Evolutionary conservation across 1,140 invertebrate genomes (phyloP).

Genomic region (Amphibalanus amphitrite): DNA sequence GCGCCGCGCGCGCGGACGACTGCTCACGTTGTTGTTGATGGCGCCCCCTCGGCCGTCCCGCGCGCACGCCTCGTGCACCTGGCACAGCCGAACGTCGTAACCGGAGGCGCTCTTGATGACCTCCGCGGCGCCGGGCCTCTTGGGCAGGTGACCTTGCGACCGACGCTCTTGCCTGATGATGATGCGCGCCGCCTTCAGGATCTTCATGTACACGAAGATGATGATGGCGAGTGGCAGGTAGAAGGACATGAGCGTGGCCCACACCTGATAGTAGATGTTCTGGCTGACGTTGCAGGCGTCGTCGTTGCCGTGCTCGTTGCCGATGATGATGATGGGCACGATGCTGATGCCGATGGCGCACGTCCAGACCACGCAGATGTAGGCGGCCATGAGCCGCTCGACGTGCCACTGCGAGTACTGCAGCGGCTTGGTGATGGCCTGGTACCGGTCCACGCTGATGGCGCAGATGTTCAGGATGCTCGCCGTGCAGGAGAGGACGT

Average conservation of each 20-base stretch:
- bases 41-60: not conserved
- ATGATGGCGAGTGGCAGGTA: constrained; percentile 89
- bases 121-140: constrained; percentile 11
- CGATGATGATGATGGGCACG: constrained; percentile 67
- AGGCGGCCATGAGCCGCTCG: constrained; percentile 68
- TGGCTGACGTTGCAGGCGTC: constrained; percentile 60
- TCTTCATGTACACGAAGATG: constrained; percentile 88
- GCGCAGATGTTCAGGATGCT: constrained; percentile 45
- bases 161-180: constrained; percentile 43
- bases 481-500: constrained; percentile 77
- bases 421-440: constrained; percentile 44
- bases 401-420: constrained; percentile 78
- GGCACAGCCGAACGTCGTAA: not conserved
- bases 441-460: constrained; percentile 37
- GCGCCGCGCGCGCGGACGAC: not conserved
- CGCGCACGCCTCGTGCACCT: not conserved
- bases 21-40: not conserved
- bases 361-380: constrained; percentile 78
- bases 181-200: constrained; percentile 72
- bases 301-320: no score
- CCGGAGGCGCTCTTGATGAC: not conserved
- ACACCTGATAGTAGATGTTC: constrained; percentile 81
- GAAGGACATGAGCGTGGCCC: constrained; percentile 87
- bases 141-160: constrained; percentile 16
- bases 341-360: constrained; percentile 73